Base-by-base conservation (phyloP, 1,140 invertebrate genomes). In the Aplysia californica region DNA sequence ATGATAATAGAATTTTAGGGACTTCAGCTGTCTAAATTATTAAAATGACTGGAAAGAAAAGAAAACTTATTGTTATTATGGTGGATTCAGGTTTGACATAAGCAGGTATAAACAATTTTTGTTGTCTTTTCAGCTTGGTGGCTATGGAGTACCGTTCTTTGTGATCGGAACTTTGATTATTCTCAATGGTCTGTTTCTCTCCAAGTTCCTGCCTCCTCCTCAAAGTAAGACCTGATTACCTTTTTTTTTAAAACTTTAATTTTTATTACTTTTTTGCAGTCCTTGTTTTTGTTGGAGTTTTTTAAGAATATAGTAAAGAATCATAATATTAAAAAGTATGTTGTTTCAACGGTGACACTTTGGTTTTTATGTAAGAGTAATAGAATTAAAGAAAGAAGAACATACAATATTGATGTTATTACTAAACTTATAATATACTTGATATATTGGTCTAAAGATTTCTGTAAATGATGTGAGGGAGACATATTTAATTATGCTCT, bases 91-190 rank as follows among this genome's bases (percentile, higher is more conserved):
- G n/a, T n/a, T n/a, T n/a, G n/a, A n/a, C n/a, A n/a, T n/a, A n/a
- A n/a, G n/a, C n/a, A n/a, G n/a, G n/a, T n/a, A n/a, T n/a, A n/a
- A n/a, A 18, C 35, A 55, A 26, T 33, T 39, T 6, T 36, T 26
- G 26, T 18, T 38, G 26, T 50, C 20, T 71, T 85, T 80, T 4
- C 73, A 87, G 86, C 23, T 80, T 65, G 95, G 96, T 23, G 96
- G 96, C 0, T 98, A 95, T 88, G 93, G 93, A 0, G 92, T 96
- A 3, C 96, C 97, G 0, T 98, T 98, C 87, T 93, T 93, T 2
- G 93, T 96, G 0, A 91, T 97, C 58, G 96, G 96, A 0, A 92
- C 91, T 3, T 91, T 94, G 0, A 90, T 97, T 59, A 15, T 59
- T 23, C 6, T 23, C 23, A 59, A 6, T 59, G 58, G 58, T 5